Base-by-base conservation (phyloP, 2,113 vertebrate genomes). In the Riparia riparia region DNA sequence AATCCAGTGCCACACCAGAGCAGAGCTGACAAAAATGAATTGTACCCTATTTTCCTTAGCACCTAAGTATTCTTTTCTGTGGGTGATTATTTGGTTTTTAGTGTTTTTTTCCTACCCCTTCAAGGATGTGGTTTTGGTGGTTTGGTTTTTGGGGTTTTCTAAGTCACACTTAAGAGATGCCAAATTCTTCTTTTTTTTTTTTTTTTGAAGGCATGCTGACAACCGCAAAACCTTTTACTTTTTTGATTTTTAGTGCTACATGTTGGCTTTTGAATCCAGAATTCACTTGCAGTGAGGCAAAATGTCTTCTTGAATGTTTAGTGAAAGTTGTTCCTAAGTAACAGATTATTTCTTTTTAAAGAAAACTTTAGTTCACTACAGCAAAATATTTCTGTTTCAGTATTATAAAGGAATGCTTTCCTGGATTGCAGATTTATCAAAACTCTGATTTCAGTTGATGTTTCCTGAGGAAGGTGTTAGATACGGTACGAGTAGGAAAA, bases 261-360 rank as follows among this genome's bases (percentile, higher is more conserved):
- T 50, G 7, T 22, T 80, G 21, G 45, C 41, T 79, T 86, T 72
- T 56, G 58, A 84, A 83, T 29, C 65, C 28, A 37, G 6, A 29
- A 28, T 91, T 89, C 26, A 41, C 37, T 10, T 4, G 1, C 44
- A 87, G 41, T 34, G 31, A 84, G 44, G 12, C 41, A 87, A 51
- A 77, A 56, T 0, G 0, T 41, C 14, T 39, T 0, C 29, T 54
- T 72, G 39, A 7, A 15, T n/a, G 9, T 68, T 58, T 14, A 68
- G 21, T 31, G 17, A 18, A 53, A 58, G 29, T 37, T 68, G 17
- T 78, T 22, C 31, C 15, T 25, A 17, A 37, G 22, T 80, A 45
- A 80, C 29, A 64, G 12, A 9, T 18, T 50, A n/a, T 11, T 68
- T 19, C 2, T 5, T 45, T 57, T 58, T 53, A 51, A 74, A 63